A percentile compares a stretch with the other conserved stretches of the same genome.
Evolutionary conservation across 2,113 vertebrate species (phyloP).

Genomic region (Butorides virescens): DNA sequence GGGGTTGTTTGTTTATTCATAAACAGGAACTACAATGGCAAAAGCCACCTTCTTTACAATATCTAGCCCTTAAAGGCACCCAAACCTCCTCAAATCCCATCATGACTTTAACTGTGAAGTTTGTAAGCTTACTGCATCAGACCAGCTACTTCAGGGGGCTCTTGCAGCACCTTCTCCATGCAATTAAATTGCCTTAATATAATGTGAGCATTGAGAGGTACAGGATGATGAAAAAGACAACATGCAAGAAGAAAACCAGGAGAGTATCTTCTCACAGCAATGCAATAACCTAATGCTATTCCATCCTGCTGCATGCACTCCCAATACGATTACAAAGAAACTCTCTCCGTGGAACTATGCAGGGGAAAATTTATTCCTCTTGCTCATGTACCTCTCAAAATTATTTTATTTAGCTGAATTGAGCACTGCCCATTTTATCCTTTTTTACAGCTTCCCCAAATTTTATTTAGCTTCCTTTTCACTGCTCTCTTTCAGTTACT

Average conservation of each 20-base stretch:
- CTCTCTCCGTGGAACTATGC: not conserved
- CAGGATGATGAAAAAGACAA: not conserved
- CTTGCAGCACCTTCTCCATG: not conserved
- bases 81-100: not conserved
- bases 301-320: not conserved
- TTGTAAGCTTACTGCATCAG: not conserved
- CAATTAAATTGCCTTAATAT: not conserved
- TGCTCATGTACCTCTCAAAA: not conserved
- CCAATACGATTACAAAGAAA: not conserved
- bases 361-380: not conserved
- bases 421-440: not conserved
- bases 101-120: not conserved
- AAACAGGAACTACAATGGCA: not conserved
- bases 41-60: not conserved
- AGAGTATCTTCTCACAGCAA: not conserved
- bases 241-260: not conserved
- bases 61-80: not conserved
- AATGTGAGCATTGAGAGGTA: not conserved
- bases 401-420: not conserved
- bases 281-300: not conserved
- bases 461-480: not conserved
- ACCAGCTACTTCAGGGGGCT: not conserved
- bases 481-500: not conserved
- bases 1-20: not conserved
- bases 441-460: not conserved